Evolutionary conservation across 2,113 vertebrate species (phyloP), one percentile per base, ranked within the genome.

Genomic region (Oxyruncus cristatus): DNA sequence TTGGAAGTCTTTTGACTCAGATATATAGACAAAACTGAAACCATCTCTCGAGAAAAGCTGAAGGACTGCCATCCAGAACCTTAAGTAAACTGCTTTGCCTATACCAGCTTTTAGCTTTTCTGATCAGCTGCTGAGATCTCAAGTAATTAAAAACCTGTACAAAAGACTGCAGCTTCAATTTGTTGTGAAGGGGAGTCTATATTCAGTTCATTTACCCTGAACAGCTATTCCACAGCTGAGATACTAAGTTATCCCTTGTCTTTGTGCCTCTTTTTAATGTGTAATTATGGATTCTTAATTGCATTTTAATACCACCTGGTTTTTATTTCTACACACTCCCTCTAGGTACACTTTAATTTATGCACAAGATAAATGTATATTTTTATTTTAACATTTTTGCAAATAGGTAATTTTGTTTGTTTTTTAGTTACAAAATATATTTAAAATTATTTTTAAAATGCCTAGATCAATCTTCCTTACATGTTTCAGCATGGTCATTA

Each of bases 71-170:
- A 76, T 56, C 30, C 47, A 55, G 17, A 89, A 5, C 71, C 33
- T 30, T 89, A 89, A 97, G 80, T 70, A 56, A 88, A 56, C 71
- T 88, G n/a, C 92, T 89, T 67, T 81, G 37, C 56, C 85, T 59
- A 2, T 28, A 12, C 52, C 37, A 61, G 90, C 78, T 88, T 92
- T 93, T 72, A 94, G 88, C 66, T 80, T 92, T 91, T 62, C 47
- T 56, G 66, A 89, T 56, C 88, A 96, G 88, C 73, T 97, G 93
- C 87, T 85, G 83, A 92, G 44, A 67, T 72, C 88, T 62, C 61
- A 53, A 50, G 70, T 95, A 97, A 97, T 97, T 97, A 66, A 37
- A 55, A 8, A 91, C 61, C 75, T 96, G 86, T 85, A 22, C 79
- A 89, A 86, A 95, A 82, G 79, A 30, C 56, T 77, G 41, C 4